A percentile compares a stretch with the other conserved stretches of the same genome.
Conservation (phyloP, 2,113 vertebrate genomes). For the Choloepus hoffmanni region DNA sequence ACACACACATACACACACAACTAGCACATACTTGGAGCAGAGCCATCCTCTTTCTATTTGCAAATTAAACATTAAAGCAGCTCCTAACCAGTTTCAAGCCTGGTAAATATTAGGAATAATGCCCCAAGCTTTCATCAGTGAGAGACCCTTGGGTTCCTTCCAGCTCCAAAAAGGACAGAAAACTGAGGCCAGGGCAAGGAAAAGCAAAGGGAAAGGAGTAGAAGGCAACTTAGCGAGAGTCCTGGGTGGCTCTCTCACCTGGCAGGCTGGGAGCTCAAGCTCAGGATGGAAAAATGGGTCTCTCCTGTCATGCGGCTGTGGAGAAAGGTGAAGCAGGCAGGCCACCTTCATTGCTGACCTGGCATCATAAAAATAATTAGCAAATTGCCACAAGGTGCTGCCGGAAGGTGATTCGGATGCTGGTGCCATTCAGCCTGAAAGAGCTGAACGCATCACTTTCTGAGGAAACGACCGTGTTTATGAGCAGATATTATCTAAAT, state of each 20-base stretch:
- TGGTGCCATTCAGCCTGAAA: slow-evolving; percentile 25
- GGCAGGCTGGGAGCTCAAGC: background rate
- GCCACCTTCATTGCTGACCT: slow-evolving; percentile 48
- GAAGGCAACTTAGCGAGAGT: background rate
- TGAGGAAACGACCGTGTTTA: slow-evolving; percentile 66
- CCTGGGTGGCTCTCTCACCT: background rate
- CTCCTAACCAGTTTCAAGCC: background rate
- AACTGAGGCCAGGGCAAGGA: background rate
- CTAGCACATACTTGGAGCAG: background rate
- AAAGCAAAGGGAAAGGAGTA: background rate
- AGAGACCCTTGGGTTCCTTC: background rate
- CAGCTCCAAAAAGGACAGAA: background rate
- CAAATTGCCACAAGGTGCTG: slow-evolving; percentile 46
- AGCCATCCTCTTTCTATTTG: background rate
- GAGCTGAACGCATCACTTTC: slow-evolving; percentile 56
- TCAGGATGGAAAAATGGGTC: slow-evolving; percentile 4
- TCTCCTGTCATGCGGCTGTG: background rate
- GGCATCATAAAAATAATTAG: slow-evolving; percentile 70
- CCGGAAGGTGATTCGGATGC: slow-evolving; percentile 52
- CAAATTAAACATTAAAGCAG: background rate
- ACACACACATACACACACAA: too few relatives aligned
- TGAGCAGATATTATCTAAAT: slow-evolving; percentile 76
- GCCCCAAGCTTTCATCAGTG: background rate
- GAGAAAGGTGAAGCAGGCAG: background rate
- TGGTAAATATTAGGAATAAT: background rate